A percentile compares a stretch with the other conserved stretches of the same genome.
phyloP scores from a whole-genome alignment of 2,113 vertebrate genomes.

The Dicentrarchus labrax region DNA sequence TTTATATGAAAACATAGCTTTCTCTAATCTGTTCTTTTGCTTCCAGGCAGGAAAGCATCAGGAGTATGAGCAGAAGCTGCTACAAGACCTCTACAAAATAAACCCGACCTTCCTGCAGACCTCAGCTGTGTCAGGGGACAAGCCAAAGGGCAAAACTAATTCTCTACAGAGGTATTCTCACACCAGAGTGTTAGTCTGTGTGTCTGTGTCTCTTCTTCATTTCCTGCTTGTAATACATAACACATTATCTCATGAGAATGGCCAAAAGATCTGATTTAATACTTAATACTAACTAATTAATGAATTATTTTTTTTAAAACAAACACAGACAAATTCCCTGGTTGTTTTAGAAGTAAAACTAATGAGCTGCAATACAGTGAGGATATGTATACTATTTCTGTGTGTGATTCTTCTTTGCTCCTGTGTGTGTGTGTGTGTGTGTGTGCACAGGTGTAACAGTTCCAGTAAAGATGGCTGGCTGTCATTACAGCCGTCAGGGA shows the following conservation, averaged over 20 bases:
- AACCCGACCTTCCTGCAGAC: slow-evolving; percentile 9
- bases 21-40: background rate
- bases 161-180: slow-evolving; percentile 19
- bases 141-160: slow-evolving; percentile 1
- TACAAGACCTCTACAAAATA: slow-evolving; percentile 23
- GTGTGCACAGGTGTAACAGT: background rate
- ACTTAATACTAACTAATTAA: background rate
- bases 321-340: background rate
- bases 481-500: slow-evolving; percentile 8
- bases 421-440: background rate
- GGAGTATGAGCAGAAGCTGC: slow-evolving; percentile 17
- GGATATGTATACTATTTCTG: no score
- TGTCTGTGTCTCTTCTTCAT: background rate
- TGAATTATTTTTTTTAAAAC: background rate
- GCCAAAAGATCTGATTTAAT: background rate
- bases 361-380: no score
- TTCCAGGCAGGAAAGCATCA: slow-evolving; percentile 20
- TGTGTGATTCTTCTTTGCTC: background rate
- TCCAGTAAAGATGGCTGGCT: slow-evolving; percentile 19
- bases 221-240: background rate
- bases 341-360: background rate
- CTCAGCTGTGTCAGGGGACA: background rate
- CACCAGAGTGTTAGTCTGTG: background rate
- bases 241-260: background rate
- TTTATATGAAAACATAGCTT: background rate